Evolutionary conservation across 2,113 vertebrate genomes (phyloP).

Genomic region (Oryzias celebensis): DNA sequence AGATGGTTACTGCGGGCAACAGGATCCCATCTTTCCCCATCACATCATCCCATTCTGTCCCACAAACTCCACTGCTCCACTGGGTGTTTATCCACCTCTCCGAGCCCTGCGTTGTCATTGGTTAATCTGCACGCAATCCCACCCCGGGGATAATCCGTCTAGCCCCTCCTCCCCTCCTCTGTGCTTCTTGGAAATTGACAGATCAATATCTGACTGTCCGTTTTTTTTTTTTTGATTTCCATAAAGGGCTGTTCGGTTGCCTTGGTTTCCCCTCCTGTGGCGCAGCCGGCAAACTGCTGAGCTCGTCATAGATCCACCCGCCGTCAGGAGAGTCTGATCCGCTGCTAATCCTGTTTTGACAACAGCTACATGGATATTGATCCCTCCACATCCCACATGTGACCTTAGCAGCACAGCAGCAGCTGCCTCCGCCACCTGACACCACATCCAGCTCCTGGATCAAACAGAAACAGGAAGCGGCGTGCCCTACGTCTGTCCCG

Average conservation of each 20-base stretch:
- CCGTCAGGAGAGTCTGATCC: slow-evolving; percentile 54
- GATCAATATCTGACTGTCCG: no score
- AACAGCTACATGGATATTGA: slow-evolving; percentile 62
- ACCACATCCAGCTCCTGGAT: no score
- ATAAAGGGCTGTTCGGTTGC: not conserved
- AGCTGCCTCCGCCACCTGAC: slow-evolving; percentile 1
- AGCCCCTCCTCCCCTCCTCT: slow-evolving; percentile 14
- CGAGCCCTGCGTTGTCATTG: slow-evolving; percentile 35
- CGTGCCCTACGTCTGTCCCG: not conserved
- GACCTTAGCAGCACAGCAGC: slow-evolving; percentile 6
- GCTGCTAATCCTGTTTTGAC: slow-evolving; percentile 63
- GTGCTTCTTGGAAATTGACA: slow-evolving; percentile 7
- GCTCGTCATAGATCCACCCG: slow-evolving; percentile 46
- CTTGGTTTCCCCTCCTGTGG: slow-evolving; percentile 6
- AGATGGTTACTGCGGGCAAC: slow-evolving; percentile 53
- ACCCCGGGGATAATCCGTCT: slow-evolving; percentile 51
- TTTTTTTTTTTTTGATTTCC: no score
- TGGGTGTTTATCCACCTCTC: slow-evolving; percentile 11
- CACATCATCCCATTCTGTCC: slow-evolving; percentile 42
- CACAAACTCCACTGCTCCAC: slow-evolving; percentile 11
- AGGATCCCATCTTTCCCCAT: slow-evolving; percentile 70
- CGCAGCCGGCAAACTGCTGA: slow-evolving; percentile 21
- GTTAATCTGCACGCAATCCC: slow-evolving; percentile 63
- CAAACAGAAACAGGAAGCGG: not conserved
- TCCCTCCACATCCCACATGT: slow-evolving; percentile 21